Evolutionary conservation across 1,140 invertebrate genomes (phyloP).

Genomic region (Drosophila kanapiae): DNA sequence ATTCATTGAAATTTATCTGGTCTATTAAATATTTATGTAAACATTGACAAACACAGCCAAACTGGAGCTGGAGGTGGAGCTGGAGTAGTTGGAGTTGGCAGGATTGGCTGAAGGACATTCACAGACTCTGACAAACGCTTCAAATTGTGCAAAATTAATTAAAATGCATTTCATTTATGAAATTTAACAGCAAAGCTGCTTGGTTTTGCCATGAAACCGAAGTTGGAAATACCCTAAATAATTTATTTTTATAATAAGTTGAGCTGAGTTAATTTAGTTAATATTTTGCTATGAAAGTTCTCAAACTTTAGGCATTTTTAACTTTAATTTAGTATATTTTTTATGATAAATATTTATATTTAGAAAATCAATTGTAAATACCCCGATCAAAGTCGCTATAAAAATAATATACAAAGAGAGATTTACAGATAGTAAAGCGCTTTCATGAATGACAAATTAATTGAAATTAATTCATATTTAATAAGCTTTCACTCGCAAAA

Average conservation of each 20-base stretch:
- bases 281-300: not conserved
- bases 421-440: conserved; percentile 5
- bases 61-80: too few relatives aligned
- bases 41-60: conserved; percentile 68
- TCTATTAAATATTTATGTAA: conserved; percentile 82
- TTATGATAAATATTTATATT: not conserved
- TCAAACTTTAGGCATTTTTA: not conserved
- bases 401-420: not conserved
- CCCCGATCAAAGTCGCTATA: not conserved
- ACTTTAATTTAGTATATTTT: not conserved
- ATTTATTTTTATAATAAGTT: not conserved
- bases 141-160: conserved; percentile 76
- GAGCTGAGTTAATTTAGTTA: rapidly evolving
- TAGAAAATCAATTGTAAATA: not conserved
- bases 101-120: conserved; percentile 16
- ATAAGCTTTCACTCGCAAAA: conserved; percentile 54
- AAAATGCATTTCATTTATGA: conserved; percentile 81
- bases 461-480: conserved; percentile 80
- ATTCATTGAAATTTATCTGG: conserved; percentile 79
- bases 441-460: conserved; percentile 67
- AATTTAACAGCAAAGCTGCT: conserved; percentile 39
- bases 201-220: not conserved
- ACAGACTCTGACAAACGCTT: conserved; percentile 41
- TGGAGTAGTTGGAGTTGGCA: not conserved
- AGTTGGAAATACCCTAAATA: not conserved